Conservation (phyloP, 1,140 invertebrate species). For the Aphelinus certus region DNA sequence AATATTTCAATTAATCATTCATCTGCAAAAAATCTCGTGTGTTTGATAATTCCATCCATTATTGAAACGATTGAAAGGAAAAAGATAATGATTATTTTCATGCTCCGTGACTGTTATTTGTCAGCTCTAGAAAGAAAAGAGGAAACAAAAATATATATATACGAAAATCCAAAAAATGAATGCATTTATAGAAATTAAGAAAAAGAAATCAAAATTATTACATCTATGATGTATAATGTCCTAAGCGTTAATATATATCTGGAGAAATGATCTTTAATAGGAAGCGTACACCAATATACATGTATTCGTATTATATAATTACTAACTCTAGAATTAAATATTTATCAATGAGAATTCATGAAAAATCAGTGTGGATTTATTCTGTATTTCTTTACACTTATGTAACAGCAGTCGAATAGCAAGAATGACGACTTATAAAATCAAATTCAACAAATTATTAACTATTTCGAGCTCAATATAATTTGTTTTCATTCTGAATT, state of each 20-base stretch:
- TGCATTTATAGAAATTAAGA: too few relatives aligned
- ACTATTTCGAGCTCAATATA: too few relatives aligned
- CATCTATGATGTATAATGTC: constrained; percentile 23
- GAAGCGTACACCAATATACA: constrained; percentile 28
- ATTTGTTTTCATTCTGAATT: too few relatives aligned
- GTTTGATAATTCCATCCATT: constrained; percentile 32
- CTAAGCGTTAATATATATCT: constrained; percentile 29
- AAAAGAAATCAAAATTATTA: constrained; percentile 29
- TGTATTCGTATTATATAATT: constrained; percentile 23
- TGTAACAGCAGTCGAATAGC: too few relatives aligned
- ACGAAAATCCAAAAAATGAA: too few relatives aligned
- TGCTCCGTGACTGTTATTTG: too few relatives aligned
- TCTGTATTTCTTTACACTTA: neutral
- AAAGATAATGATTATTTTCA: neutral
- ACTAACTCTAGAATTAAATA: constrained; percentile 12
- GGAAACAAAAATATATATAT: neutral
- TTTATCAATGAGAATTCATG: constrained; percentile 27
- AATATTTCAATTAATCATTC: too few relatives aligned
- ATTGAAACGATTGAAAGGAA: constrained; percentile 10
- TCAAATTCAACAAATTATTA: too few relatives aligned
- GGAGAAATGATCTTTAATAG: constrained; percentile 17
- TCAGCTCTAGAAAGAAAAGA: too few relatives aligned
- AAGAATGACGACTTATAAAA: too few relatives aligned
- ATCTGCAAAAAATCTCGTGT: constrained; percentile 1
- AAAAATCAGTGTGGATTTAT: constrained; percentile 27